These are phyloP conservation scores for Sceloporus tristichus DNA, from an alignment of 2,113 vertebrate species.

Conservation along the genomic window DNA sequence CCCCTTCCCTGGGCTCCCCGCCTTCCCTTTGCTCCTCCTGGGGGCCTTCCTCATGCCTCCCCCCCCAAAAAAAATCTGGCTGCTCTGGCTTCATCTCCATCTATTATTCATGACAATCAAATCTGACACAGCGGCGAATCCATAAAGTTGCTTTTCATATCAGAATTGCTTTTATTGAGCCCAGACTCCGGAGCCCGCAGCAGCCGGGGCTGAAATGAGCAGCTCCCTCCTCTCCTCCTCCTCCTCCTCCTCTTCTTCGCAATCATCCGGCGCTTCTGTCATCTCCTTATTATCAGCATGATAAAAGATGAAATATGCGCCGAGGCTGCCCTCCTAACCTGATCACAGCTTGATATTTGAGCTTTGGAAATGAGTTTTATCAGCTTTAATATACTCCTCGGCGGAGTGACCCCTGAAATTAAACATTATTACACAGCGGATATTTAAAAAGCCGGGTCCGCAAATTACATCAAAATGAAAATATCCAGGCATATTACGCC, in stretches of 20 bases:
- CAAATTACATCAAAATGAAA: conserved; percentile 99
- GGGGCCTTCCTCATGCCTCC: background rate
- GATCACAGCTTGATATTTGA: conserved; percentile 99
- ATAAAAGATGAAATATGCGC: conserved; percentile 99
- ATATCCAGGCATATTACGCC: conserved; percentile 99
- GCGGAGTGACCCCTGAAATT: conserved; percentile 99
- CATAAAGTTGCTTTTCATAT: conserved; percentile 97
- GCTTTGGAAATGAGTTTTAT: conserved; percentile 99
- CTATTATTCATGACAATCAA: conserved; percentile 99
- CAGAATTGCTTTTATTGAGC: conserved; percentile 98
- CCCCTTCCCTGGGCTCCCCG: no score
- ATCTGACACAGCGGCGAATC: conserved; percentile 93
- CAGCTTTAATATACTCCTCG: conserved; percentile 99
- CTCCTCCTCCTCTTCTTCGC: conserved; percentile 87
- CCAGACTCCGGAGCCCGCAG: conserved; percentile 86
- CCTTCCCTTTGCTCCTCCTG: no score
- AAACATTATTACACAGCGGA: conserved; percentile 99
- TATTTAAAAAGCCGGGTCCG: conserved; percentile 99
- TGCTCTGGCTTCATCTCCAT: conserved; percentile 75
- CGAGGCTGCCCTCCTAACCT: conserved; percentile 99
- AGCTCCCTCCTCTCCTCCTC: conserved; percentile 81
- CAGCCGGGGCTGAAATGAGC: conserved; percentile 97
- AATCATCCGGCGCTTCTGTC: conserved; percentile 98
- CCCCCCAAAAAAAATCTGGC: background rate
- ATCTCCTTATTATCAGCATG: conserved; percentile 99